Evolutionary conservation across 2,888 invertebrate genomes (phyloP).

Genomic region (Chrysolina haemoptera): DNA sequence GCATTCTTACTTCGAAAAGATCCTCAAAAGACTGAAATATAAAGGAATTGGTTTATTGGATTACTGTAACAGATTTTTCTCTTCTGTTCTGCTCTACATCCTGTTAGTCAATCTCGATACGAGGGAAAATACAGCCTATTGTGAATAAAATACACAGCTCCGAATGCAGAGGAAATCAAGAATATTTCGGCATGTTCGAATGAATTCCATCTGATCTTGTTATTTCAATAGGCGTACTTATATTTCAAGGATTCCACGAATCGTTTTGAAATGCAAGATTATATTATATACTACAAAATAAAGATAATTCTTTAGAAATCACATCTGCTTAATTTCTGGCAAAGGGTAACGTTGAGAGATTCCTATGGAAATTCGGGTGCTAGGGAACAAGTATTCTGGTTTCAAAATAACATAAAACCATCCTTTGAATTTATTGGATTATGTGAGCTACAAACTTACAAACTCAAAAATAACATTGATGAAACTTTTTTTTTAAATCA

Average conservation of each 20-base stretch:
- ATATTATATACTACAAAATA: too few species aligned
- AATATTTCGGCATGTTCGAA: neutral
- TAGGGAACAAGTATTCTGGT: too few species aligned
- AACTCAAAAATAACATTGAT: too few species aligned
- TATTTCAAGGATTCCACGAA: neutral
- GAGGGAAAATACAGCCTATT: neutral
- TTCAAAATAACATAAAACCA: too few species aligned
- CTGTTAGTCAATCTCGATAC: neutral
- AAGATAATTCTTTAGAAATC: too few species aligned
- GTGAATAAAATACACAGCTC: conserved; percentile 5
- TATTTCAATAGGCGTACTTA: neutral
- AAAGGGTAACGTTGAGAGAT: too few species aligned
- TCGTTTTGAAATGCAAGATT: neutral
- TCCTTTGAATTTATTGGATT: too few species aligned
- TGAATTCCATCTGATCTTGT: neutral
- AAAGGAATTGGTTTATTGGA: conserved; percentile 33
- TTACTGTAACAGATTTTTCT: conserved; percentile 33
- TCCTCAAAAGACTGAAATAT: conserved; percentile 18
- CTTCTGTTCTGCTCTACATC: conserved; percentile 20
- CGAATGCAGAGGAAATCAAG: conserved; percentile 3
- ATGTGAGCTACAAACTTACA: too few species aligned
- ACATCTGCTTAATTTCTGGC: too few species aligned
- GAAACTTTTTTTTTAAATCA: too few species aligned
- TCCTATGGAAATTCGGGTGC: too few species aligned
- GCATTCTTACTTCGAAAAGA: conserved; percentile 15